phyloP scores from a whole-genome alignment of 1,140 invertebrate genomes.

The Hydropsyche tenuis region DNA sequence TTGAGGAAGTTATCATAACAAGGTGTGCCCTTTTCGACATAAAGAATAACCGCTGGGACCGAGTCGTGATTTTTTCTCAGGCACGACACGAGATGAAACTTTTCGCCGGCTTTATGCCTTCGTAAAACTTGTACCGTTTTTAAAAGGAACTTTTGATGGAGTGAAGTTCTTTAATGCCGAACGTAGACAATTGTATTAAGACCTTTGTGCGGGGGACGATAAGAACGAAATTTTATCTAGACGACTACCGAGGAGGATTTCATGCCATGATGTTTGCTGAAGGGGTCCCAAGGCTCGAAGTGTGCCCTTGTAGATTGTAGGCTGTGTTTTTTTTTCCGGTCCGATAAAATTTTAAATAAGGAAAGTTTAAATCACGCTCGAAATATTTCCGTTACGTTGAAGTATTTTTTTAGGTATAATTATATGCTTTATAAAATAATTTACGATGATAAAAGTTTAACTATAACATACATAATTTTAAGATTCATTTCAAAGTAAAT shows the following conservation, averaged over 20 bases:
- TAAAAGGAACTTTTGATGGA: slow-evolving; percentile 39
- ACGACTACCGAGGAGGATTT: slow-evolving; percentile 1
- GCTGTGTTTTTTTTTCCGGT: no score
- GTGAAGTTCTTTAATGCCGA: slow-evolving; percentile 32
- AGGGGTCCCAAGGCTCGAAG: no score
- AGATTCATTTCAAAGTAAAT: background rate
- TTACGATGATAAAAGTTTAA: no score
- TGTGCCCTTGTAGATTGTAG: no score
- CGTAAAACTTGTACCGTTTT: slow-evolving; percentile 36
- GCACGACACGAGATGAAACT: slow-evolving; percentile 4
- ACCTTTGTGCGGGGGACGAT: slow-evolving; percentile 12
- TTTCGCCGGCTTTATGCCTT: slow-evolving; percentile 19
- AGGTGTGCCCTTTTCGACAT: background rate
- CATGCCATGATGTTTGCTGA: no score
- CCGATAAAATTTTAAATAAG: no score
- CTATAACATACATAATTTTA: no score
- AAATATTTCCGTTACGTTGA: no score
- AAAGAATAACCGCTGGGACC: slow-evolving; percentile 4
- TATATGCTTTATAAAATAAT: no score
- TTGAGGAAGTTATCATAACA: background rate
- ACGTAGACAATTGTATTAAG: slow-evolving; percentile 30
- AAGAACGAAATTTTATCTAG: slow-evolving; percentile 23
- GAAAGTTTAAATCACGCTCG: no score
- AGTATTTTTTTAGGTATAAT: no score
- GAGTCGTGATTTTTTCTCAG: background rate